Base-by-base conservation (phyloP, 2,797 vertebrate species). In the Hippoglossus hippoglossus region DNA sequence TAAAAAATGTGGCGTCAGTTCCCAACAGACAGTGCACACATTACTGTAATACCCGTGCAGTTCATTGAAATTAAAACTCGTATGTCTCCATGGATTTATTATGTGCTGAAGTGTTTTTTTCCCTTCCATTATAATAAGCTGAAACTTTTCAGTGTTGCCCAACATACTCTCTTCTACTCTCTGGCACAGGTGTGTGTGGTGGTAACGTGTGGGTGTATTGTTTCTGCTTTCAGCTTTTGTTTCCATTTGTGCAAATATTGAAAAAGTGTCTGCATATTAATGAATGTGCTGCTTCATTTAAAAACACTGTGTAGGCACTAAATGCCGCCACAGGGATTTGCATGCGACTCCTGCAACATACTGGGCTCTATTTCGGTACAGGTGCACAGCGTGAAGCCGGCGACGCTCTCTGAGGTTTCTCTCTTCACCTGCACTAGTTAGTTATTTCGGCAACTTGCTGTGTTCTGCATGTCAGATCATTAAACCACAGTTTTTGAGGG, bases 1-100 rank as follows among this genome's bases (percentile, higher is more conserved):
- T 53, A 49, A 65, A 59, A 85, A 82, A 74, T 46, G 55, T 31
- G 36, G 51, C 74, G 47, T 67, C 49, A 25, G 47, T 39, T 74
- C 56, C 65, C 26, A 58, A 34, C 59, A 71, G 63, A 76, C 49
- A 44, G 46, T 5, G 58, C 50, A 65, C 56, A 57, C 67, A 49
- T 49, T 9, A 61, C 54, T 69, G 22, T 68, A 55, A 75, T 31
- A 51, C 19, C 46, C 58, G 10, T 21, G 44, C 22, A 60, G 16
- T 69, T 18, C 31, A 31, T 50, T 70, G 34, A 58, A 69, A 54
- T 53, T 44, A 41, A 56, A 73, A 51, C 49, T 24, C 57, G 61
- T 31, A 39, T 46, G 63, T 63, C 6, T 60, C 12, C 36, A 2
- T 21, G 47, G 26, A 19, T 59, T 61, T 26, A 19, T 26, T 24